Percentiles rank a stretch among this genome's conserved stretches.
These are phyloP conservation scores for Aplysina aerophoba DNA, from an alignment of 37 sponge, comb jelly and placozoan genomes.

Conservation along the genomic window DNA sequence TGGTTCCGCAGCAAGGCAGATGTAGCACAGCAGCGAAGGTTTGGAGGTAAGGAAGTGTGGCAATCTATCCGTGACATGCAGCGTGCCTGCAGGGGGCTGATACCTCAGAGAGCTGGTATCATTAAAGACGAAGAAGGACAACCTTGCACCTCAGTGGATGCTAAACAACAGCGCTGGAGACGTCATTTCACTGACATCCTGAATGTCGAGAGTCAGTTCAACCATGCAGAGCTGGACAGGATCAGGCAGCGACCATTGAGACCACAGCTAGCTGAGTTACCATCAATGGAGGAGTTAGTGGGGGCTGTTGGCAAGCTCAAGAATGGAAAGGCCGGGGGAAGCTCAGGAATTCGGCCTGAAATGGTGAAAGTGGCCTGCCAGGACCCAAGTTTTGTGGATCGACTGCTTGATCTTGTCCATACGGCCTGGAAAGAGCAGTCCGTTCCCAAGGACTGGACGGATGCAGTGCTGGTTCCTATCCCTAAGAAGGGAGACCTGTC, in stretches of 20 bases:
- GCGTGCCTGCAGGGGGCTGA: conserved; percentile 11
- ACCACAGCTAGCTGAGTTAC: background rate
- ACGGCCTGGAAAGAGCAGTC: no score
- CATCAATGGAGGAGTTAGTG: background rate
- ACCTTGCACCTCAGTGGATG: background rate
- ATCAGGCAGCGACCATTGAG: no score
- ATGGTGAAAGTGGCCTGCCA: no score
- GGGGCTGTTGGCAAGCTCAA: background rate
- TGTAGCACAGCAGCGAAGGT: background rate
- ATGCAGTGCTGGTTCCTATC: no score
- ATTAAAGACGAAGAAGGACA: conserved; percentile 17
- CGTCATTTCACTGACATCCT: conserved; percentile 29
- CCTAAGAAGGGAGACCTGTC: no score
- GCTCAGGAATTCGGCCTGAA: no score
- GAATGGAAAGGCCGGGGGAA: no score
- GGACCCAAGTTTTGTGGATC: no score
- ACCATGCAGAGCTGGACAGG: background rate
- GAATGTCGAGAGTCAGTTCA: conserved; percentile 26
- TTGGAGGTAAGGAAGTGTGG: conserved; percentile 34
- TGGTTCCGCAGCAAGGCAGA: conserved; percentile 32
- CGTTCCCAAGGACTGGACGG: no score
- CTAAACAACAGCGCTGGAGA: conserved; percentile 24
- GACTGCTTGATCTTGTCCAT: no score
- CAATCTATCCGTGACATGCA: conserved; percentile 23
- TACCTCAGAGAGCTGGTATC: background rate